Evolutionary conservation across 2,888 invertebrate species (phyloP), one percentile per base, ranked within the genome.

Genomic region (Stenoptilia bipunctidactyla): DNA sequence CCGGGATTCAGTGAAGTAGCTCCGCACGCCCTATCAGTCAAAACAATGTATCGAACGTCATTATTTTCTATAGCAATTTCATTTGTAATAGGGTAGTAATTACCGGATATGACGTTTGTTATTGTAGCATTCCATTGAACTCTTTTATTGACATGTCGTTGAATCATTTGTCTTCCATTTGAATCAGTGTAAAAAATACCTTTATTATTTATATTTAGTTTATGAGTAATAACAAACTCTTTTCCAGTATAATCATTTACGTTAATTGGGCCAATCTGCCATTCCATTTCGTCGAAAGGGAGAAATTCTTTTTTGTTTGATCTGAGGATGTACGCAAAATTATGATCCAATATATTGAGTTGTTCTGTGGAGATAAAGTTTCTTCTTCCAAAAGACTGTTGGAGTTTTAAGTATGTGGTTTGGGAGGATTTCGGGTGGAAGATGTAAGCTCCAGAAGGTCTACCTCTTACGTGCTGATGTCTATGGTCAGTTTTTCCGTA

Each of bases 381-480:
- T 6, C 45, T 45, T 0, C 62, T 27, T 0, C 46, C 15, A 0
- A 47, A 41, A 0, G 33, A 45, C 1, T 44, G 46, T 2, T 36
- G 37, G 0, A 45, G 40, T 0, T 33, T 14, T 0, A 76, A 36
- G 3, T 51, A 45, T 0, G 41, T 46, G 0, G 79, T 64, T 0
- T 15, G 34, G 0, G 83, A 66, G 0, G 76, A 72, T 36, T 86
- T 86, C 0, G 94, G 94, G 39, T 94, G 82, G 66, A 95, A 94
- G 27, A 97, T 92, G 56, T 99, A 98, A 0, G 98, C 98, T 0
- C 98, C 98, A 0, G 97, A 97, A 0, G 96, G 90, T 43, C 96
- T 80, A 48, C 88, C 87, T n/a, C n/a, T n/a, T n/a, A n/a, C n/a
- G n/a, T n/a, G n/a, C n/a, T n/a, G n/a, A n/a, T n/a, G n/a, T n/a